Evolutionary conservation across 2,888 invertebrate genomes (phyloP), one percentile per base, ranked within the genome.

Genomic region (Brachycybe producta): DNA sequence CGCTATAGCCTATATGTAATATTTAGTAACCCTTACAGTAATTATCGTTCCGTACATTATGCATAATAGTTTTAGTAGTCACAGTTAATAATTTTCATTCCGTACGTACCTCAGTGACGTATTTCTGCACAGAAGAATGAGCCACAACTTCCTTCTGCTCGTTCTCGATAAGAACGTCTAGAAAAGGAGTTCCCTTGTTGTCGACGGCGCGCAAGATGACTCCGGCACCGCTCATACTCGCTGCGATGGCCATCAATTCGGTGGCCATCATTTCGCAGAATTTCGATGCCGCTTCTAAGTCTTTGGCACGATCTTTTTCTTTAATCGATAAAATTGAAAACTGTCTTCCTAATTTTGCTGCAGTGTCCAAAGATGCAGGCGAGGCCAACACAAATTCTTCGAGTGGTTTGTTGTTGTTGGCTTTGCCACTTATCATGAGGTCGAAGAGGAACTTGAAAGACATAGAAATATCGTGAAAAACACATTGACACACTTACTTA

Each of bases 221-320:
- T 0, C 92, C 94, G 1, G 97, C 91, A 3, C 91, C 92, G 70
- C 94, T 90, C 0, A 87, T 82, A 7, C 90, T 90, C 2, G 94
- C 88, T 0, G 94, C 92, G 45, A 97, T 72, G 0, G 94, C 90
- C 54, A 97, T 68, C 52, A 98, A 69, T 63, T 98, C 97, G 0
- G 94, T 94, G 3, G 97, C 98, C 91, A 98, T 94, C 21, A 81
- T 79, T 70, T 98, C 97, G 67, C 95, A 95, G 69, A 88, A 92
- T 65, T 88, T 88, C 7, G 92, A 90, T 11, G 95, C 95, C 24
- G 86, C 84, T 61, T 90, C 84, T 57, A 98, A 75, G 71, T 98
- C 98, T 72, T 88, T 88, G 54, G 95, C 91, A 65, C 98, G 76
- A 72, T 98, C 98, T 72, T 98, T 97, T 72, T 97, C 95, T 79